Evolutionary conservation across 2,797 vertebrate species (phyloP), one percentile per base, ranked within the genome.

Genomic region (Tapera naevia): DNA sequence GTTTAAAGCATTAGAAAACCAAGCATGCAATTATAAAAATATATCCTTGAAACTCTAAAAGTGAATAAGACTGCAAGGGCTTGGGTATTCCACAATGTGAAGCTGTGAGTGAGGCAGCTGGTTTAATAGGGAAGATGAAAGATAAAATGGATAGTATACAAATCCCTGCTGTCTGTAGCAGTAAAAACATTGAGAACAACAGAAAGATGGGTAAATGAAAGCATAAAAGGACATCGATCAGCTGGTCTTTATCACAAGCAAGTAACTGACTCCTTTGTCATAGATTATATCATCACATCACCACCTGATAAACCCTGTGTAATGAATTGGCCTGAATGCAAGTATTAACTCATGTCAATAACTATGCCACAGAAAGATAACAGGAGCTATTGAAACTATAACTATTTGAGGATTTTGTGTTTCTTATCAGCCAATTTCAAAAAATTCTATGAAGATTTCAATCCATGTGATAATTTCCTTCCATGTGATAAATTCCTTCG

Each of bases 341-440:
- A 62, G 88, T 86, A 89, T 87, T 88, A 95, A 86, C 57, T 93
- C 66, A 39, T 67, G 89, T 94, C 95, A 88, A 93, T 89, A 97
- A 78, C 48, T 21, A 30, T 57, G 71, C 24, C 54, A 79, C 48
- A 82, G 65, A 93, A 96, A 92, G 79, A 81, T 81, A 95, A 87
- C 23, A 70, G 46, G 66, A 91, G 50, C 43, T 86, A 56, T 3
- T 94, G 69, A 80, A 93, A 91, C 69, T 33, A 35, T 54, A 90
- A 72, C 71, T 37, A 25, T 67, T 76, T 61, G 58, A 83, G 35
- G 25, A 70, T 72, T 92, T 91, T 45, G 1, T 32, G 17, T 74
- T 93, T 85, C 41, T 91, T 71, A 74, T 79, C 25, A 58, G 32
- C 9, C 7, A 25, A 8, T 69, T 83, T 58, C 7, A 81, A 65